Evolutionary conservation across 2,888 invertebrate genomes (phyloP).

Genomic region (Subacronicta megacephala): DNA sequence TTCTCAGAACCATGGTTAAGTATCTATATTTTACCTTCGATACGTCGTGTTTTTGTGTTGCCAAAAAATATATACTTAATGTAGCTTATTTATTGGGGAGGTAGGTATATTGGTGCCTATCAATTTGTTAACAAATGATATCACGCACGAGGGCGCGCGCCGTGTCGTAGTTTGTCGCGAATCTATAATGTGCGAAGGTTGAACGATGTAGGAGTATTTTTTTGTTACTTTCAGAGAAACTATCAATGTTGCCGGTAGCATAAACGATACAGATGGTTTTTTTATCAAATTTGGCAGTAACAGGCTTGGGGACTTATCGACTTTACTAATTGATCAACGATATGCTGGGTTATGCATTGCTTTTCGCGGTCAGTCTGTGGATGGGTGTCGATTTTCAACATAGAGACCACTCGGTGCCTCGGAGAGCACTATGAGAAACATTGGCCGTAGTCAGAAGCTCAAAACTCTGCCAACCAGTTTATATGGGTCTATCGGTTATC

Average conservation of each 20-base stretch:
- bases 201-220: conserved; percentile 34
- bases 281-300: too few relatives aligned
- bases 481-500: too few relatives aligned
- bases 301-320: too few relatives aligned
- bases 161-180: conserved; percentile 33
- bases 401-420: too few relatives aligned
- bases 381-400: too few relatives aligned
- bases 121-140: conserved; percentile 52
- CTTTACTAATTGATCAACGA: too few relatives aligned
- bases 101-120: conserved; percentile 38
- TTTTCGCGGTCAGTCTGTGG: too few relatives aligned
- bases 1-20: neutral
- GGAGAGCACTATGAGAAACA: too few relatives aligned
- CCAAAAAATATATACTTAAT: conserved; percentile 9
- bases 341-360: too few relatives aligned
- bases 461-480: too few relatives aligned
- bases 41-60: conserved; percentile 6
- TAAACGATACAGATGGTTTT: too few relatives aligned
- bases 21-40: conserved; percentile 7
- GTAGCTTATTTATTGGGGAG: conserved; percentile 1
- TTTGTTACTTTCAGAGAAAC: conserved; percentile 15
- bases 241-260: neutral
- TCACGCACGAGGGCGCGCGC: conserved; percentile 46
- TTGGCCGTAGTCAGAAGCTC: too few relatives aligned
- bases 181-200: conserved; percentile 40